A percentile compares a stretch with the other conserved stretches of the same genome.
Conservation (phyloP, 2,113 vertebrate species). For the Oreochromis niloticus region DNA sequence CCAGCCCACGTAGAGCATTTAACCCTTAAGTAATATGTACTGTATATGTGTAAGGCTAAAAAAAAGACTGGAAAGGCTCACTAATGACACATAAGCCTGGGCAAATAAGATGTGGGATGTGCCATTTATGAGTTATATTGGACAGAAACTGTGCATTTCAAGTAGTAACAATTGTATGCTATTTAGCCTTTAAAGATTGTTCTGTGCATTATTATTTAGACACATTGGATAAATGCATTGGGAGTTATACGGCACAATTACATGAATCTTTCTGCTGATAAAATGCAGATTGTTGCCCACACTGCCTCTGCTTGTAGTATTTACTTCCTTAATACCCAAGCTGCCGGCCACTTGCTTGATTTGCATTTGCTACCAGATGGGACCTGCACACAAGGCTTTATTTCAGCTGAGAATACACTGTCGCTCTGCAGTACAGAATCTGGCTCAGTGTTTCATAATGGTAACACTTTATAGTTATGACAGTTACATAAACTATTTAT, state of each 20-base stretch:
- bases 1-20: not conserved
- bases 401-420: not conserved
- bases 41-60: not conserved
- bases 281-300: not conserved
- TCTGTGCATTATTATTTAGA: not conserved
- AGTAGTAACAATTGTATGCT: not conserved
- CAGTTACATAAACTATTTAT: not conserved
- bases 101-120: not conserved
- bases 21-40: not conserved
- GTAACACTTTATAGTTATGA: not conserved
- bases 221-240: not conserved
- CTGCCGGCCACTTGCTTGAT: not conserved
- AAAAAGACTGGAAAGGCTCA: not conserved
- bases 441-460: not conserved
- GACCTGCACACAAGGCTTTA: not conserved
- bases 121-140: not conserved
- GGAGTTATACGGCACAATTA: not conserved
- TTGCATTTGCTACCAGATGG: slow-evolving; percentile 19
- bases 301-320: not conserved
- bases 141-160: not conserved
- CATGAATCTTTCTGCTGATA: not conserved
- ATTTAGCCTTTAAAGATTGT: not conserved
- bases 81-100: not conserved
- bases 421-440: not conserved
- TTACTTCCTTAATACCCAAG: not conserved